Conservation (phyloP, 2,888 invertebrate genomes). For the Tetramorium bicarinatum region DNA sequence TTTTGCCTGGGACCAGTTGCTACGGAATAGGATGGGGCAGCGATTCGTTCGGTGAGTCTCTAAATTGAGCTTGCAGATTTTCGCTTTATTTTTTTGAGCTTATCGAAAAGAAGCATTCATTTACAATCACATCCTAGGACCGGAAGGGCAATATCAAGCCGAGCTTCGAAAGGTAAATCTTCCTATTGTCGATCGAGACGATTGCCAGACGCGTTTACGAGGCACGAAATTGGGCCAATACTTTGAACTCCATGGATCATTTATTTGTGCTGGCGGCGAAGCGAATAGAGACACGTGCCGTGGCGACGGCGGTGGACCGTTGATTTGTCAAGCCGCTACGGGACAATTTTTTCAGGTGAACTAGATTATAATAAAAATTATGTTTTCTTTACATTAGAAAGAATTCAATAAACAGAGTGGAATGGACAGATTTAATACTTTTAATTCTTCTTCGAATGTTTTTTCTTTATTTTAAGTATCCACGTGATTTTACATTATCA, state of each 20-base stretch:
- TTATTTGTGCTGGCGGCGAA: conserved; percentile 94
- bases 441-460: not conserved
- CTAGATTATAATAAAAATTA: conserved; percentile 1
- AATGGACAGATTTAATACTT: not conserved
- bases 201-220: conserved; percentile 89
- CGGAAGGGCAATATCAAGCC: conserved; percentile 88
- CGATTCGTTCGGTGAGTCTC: conserved; percentile 89
- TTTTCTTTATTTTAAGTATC: not conserved
- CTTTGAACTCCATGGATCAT: conserved; percentile 90
- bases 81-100: not conserved
- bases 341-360: conserved; percentile 82
- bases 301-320: conserved; percentile 84
- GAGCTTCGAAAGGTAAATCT: conserved; percentile 91
- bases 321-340: conserved; percentile 77
- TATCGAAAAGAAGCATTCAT: not conserved
- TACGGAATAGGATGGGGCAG: conserved; percentile 93
- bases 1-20: conserved; percentile 88
- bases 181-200: conserved; percentile 89
- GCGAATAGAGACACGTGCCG: conserved; percentile 91
- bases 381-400: not conserved
- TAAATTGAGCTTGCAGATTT: not conserved
- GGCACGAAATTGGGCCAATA: conserved; percentile 90
- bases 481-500: not conserved
- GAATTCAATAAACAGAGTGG: not conserved
- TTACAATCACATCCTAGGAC: conserved; percentile 65